Percentiles rank a stretch among this genome's conserved stretches.
phyloP scores from a whole-genome alignment of 1,140 invertebrate genomes.

The Drosophila sp. region DNA sequence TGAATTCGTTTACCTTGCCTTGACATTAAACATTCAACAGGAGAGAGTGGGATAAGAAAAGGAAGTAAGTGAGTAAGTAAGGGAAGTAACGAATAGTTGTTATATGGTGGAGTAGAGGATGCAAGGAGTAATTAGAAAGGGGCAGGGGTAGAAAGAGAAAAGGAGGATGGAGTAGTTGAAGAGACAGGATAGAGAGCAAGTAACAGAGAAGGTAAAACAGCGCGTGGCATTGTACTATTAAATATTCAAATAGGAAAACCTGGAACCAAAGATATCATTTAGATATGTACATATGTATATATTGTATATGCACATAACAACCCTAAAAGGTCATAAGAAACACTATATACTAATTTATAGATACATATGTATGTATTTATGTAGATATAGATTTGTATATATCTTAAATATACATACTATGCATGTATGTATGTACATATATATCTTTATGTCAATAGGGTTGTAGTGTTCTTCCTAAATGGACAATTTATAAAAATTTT shows the following conservation, averaged over 20 bases:
- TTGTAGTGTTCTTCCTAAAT: not conserved
- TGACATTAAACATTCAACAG: conserved; percentile 44
- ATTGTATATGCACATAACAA: conserved; percentile 54
- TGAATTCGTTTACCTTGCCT: conserved; percentile 35
- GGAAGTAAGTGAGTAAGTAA: not conserved
- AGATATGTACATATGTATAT: not conserved
- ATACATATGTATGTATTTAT: conserved; percentile 7
- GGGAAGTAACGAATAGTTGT: not conserved
- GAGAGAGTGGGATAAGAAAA: not conserved
- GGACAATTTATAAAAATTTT: conserved; percentile 18
- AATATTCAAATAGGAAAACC: conserved; percentile 66
- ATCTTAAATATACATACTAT: not conserved
- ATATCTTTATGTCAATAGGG: not conserved
- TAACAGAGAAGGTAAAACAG: conserved; percentile 15
- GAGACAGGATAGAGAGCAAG: conserved; percentile 10
- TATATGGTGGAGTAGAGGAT: too few relatives aligned
- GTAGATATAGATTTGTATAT: not conserved
- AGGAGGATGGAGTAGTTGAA: conserved; percentile 26
- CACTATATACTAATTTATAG: not conserved
- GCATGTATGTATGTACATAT: not conserved
- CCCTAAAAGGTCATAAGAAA: conserved; percentile 31
- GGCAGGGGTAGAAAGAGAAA: conserved; percentile 1
- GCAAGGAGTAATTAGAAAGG: not conserved
- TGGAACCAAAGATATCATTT: not conserved
- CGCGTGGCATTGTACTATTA: conserved; percentile 65